Percentiles rank a stretch among this genome's conserved stretches.
Conservation (phyloP, 2,113 vertebrate species). For the Stigmatopora nigra region DNA sequence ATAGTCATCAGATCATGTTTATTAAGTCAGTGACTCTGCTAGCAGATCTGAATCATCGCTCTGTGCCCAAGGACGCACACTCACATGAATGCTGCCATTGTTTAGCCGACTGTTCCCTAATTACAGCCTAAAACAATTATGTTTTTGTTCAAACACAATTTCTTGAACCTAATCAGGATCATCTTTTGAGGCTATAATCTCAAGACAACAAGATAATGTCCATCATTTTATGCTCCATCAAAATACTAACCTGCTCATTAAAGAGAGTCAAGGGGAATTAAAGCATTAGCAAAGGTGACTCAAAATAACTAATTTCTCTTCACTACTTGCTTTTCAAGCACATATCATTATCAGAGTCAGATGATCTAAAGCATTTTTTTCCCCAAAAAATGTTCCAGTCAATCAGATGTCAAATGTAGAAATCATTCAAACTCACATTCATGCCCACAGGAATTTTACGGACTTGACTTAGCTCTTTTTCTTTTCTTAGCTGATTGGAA, state of each 20-base stretch:
- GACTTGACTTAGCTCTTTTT: neutral
- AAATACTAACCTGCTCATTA: neutral
- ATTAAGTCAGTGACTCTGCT: conserved; percentile 34
- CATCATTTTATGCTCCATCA: neutral
- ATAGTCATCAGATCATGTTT: conserved; percentile 27
- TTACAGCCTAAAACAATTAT: conserved; percentile 2
- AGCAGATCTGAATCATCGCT: conserved; percentile 19
- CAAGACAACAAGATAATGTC: neutral
- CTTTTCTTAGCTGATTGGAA: neutral
- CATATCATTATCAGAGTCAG: neutral
- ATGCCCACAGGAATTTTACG: neutral
- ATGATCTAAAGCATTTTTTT: neutral
- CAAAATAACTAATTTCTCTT: neutral
- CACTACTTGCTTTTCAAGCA: neutral
- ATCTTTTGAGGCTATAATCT: neutral
- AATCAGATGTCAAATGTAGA: neutral
- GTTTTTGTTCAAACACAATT: conserved; percentile 7
- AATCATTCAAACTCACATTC: neutral
- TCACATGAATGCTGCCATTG: conserved; percentile 8
- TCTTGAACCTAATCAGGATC: neutral
- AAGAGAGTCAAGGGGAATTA: neutral
- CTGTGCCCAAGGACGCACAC: conserved; percentile 18
- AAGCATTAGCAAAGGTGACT: neutral
- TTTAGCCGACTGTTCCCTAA: conserved; percentile 33
- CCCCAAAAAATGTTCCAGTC: neutral